Evolutionary conservation across 2,888 invertebrate species (phyloP), one percentile per base, ranked within the genome.

Genomic region (Cistogaster globosa): DNA sequence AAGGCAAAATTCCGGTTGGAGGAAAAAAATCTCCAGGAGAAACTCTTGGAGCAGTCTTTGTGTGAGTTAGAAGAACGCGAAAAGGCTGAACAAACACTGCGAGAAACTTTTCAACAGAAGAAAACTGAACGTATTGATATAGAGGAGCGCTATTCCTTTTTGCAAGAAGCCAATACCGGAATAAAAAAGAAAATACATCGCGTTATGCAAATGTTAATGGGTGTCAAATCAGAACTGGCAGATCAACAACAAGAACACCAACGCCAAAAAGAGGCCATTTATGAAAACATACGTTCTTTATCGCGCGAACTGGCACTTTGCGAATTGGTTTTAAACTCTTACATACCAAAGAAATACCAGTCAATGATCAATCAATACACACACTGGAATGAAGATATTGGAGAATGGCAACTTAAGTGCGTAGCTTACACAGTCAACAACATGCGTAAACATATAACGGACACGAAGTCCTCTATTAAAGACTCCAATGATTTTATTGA

Each of bases 401-500:
- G 99, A 45, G 99, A 99, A 93, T 99, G 99, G 97, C 98, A 99
- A 92, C 94, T 99, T 62, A 96, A 97, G 92, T 99, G 99, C 92
- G 98, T 99, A 9, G 99, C 99, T 0, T 99, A 99, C 93, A 98
- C 99, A 9, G 99, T 99, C 0, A 99, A 99, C 93, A 99, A 99
- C 91, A 99, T 99, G 98, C 94, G 96, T 82, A 97, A 97, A 91
- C 94, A 94, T 88, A 92, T 93, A 55, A 88, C 91, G 22, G 92
- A 93, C 51, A 89, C 92, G 75, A 92, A 92, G 83, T 88, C 90
- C 16, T 90, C 89, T 67, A 89, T 90, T 32, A 93, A 93, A 88
- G 93, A 93, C 93, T 93, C 93, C 74, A 79, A 77, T 51, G 93
- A 93, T 14, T 94, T 94, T 76, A 93, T 95, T 4, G 95, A 96